These are phyloP conservation scores for Centropristis striata DNA, from an alignment of 2,113 vertebrate genomes.

Conservation along the genomic window DNA sequence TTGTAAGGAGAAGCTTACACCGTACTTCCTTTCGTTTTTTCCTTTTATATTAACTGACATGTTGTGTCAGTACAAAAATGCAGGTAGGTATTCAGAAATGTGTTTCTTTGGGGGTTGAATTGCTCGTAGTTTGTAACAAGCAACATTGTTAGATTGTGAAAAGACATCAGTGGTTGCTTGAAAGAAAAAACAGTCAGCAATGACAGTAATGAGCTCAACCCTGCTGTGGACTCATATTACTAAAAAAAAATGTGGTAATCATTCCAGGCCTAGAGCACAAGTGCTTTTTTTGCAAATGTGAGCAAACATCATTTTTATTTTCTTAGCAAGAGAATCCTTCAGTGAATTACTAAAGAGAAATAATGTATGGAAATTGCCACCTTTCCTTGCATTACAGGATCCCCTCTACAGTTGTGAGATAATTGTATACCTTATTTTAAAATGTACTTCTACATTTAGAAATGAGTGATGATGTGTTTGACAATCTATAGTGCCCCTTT, in stretches of 20 bases:
- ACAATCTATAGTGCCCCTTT: too few relatives aligned
- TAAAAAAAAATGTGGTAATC: background rate
- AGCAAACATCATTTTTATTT: background rate
- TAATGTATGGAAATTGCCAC: background rate
- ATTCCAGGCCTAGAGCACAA: background rate
- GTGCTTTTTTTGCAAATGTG: background rate
- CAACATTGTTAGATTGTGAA: background rate
- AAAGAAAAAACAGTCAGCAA: background rate
- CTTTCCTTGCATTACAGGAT: background rate
- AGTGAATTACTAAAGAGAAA: background rate
- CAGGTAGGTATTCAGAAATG: background rate
- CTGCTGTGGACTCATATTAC: background rate
- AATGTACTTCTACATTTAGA: background rate
- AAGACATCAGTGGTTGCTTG: background rate
- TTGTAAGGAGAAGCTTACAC: background rate
- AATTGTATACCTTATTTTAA: background rate
- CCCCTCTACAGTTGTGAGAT: background rate
- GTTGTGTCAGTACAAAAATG: background rate
- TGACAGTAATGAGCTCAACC: slow-evolving; percentile 2
- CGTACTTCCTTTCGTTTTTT: background rate
- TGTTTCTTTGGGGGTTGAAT: background rate
- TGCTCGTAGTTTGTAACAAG: background rate
- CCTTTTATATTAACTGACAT: background rate
- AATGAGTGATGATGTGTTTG: background rate
- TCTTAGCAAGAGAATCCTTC: background rate